Base-by-base conservation (phyloP, 1,140 invertebrate species). In the Panulirus ornatus region DNA sequence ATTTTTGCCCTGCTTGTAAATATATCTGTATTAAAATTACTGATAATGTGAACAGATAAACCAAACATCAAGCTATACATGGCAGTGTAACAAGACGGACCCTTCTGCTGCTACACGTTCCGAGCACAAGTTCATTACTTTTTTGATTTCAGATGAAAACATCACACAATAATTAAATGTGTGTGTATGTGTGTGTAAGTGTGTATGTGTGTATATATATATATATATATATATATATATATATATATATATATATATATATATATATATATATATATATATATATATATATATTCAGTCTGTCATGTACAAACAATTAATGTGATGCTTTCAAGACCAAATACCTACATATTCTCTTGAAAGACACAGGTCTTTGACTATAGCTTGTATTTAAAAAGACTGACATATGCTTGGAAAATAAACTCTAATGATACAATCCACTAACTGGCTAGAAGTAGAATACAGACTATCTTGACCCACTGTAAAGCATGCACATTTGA, bases 71-170 rank as follows among this genome's bases (percentile, higher is more conserved):
- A 51, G 58, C 81, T 83, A 58, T 83, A 83, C 81, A 83, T 83
- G 81, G 81, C 81, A 83, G 81, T 83, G 81, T 83, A 83, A 66
- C 47, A 83, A 83, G 81, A 83, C 81, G 81, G 81, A 83, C 81
- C 81, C 81, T 63, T 63, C 47, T 63, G 30, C 19, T 63, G 30
- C 81, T 83, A 78, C 40, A 78, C 75, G 36, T 82, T 83, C 81
- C 38, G 81, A 38, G 51, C 58, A 40, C 54, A 58, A 66, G 36
- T 63, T 83, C 81, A 63, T 40, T 16, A 58, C 27, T 40, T 30
- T 75, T 78, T 78, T 78, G 75, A 78, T 78, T 78, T 19, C n/a
- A n/a, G 75, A 14, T 83, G 47, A 58, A 83, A 38, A 83, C 40
- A 40, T 38, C 22, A 83, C 58, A 38, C 36, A 58, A 27, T 83